Base-by-base conservation (phyloP, 1,140 invertebrate genomes). In the Choristoneura fumiferana region DNA sequence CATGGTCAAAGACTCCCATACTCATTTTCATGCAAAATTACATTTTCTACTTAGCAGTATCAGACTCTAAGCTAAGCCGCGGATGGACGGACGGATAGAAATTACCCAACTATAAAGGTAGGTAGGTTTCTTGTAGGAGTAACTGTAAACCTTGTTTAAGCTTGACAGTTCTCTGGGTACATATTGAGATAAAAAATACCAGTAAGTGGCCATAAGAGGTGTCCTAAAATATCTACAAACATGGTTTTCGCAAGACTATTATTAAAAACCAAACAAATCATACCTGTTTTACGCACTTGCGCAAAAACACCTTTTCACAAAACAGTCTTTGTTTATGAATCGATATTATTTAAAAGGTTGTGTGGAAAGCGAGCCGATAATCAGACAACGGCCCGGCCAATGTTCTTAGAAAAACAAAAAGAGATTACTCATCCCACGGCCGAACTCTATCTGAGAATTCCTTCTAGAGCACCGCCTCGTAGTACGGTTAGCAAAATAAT, bases 361-460 rank as follows among this genome's bases (percentile, higher is more conserved):
- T 67, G 56, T 64, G 59, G 54, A 63, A 69, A 73, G 74, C 71
- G 75, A 75, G 68, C 71, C 71, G 78, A 82, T 86, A 81, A 86
- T 81, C 81, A 62, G 66, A 57, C 63, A 56, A 43, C 67, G 66
- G 68, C 67, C 62, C n/a, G n/a, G n/a, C n/a, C 65, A 65, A 68
- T 73, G 74, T 77, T 83, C 80, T 81, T 74, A 80, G 82, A 87
- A 88, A 87, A 85, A 89, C 81, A 89, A 88, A 49, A 86, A 84
- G 84, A 89, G 80, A 87, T 89, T 89, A 87, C 86, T 89, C 84
- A 89, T 86, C 78, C 82, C 76, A 69, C 67, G 71, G 72, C 84
- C 84, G 78, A 85, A 87, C 78, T 88, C 82, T 87, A 87, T 86
- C 80, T 79, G 76, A 84, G 80, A 75, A 84, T 81, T 86, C 77